These are phyloP conservation scores for Misgurnus mizolepis DNA, from an alignment of 2,113 vertebrate genomes.

Conservation along the genomic window DNA sequence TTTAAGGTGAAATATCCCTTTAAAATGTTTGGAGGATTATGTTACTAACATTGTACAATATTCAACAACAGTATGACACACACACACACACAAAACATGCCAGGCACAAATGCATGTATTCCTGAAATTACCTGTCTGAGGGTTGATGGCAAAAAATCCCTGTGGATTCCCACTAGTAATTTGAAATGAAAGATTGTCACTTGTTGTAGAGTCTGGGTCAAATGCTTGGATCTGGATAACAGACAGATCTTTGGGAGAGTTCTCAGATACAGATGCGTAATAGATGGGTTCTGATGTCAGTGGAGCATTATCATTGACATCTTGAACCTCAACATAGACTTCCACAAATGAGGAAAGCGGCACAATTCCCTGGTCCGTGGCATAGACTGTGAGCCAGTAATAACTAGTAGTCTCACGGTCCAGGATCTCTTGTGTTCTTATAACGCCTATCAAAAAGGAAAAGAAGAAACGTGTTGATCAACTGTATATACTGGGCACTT, in stretches of 20 bases:
- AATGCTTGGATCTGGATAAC: constrained; percentile 79
- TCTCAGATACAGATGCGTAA: constrained; percentile 81
- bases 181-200: constrained; percentile 78
- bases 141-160: constrained; percentile 81
- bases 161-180: constrained; percentile 86
- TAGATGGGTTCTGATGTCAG: constrained; percentile 83
- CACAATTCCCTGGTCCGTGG: constrained; percentile 78
- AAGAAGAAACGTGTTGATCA: constrained; percentile 45
- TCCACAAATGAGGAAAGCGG: constrained; percentile 81
- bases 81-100: too few species aligned
- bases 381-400: constrained; percentile 86
- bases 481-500: constrained; percentile 25
- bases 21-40: too few species aligned
- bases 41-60: too few species aligned
- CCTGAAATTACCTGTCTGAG: constrained; percentile 74
- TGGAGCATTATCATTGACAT: constrained; percentile 85
- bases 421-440: constrained; percentile 77
- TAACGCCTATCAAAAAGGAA: constrained; percentile 67
- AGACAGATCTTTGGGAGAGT: constrained; percentile 81
- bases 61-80: too few species aligned
- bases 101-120: neutral
- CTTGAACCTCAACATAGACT: constrained; percentile 82
- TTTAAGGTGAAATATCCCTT: neutral
- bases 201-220: constrained; percentile 80
- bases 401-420: constrained; percentile 80